A percentile compares a stretch with the other conserved stretches of the same genome.
phyloP scores from a whole-genome alignment of 2,113 vertebrate genomes.

The Lates calcarifer region DNA sequence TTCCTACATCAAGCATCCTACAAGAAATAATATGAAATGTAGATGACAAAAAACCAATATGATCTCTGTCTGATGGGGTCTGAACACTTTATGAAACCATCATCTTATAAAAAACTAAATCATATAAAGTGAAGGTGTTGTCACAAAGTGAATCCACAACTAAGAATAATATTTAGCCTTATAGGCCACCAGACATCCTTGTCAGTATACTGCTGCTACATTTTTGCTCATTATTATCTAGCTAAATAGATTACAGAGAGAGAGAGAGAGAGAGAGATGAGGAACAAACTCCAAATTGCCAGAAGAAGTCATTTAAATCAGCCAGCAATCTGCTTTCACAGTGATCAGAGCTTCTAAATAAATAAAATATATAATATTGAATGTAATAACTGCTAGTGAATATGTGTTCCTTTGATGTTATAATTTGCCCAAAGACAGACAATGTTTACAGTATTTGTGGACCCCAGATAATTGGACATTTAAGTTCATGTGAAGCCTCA shows the following conservation, averaged over 20 bases:
- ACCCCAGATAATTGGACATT: conserved; percentile 2
- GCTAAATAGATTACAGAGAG: not conserved
- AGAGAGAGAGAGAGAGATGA: too few species aligned
- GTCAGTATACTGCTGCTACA: not conserved
- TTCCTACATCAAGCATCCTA: too few species aligned
- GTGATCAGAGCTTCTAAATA: not conserved
- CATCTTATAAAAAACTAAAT: not conserved
- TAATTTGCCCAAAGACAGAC: not conserved
- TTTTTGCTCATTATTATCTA: not conserved
- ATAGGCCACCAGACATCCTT: not conserved
- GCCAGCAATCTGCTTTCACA: not conserved
- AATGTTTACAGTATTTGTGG: conserved; percentile 18
- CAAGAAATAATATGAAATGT: not conserved
- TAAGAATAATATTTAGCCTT: not conserved
- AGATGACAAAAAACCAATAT: not conserved
- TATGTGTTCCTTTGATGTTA: conserved; percentile 6
- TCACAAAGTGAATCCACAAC: not conserved
- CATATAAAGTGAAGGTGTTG: not conserved
- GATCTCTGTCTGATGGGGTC: not conserved
- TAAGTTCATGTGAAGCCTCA: not conserved
- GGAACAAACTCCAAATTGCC: not conserved
- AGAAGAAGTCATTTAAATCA: not conserved
- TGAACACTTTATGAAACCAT: not conserved
- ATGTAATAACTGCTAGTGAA: conserved; percentile 14
- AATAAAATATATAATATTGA: not conserved